phyloP scores from a whole-genome alignment of 1,140 invertebrate species.

The Panulirus ornatus region DNA sequence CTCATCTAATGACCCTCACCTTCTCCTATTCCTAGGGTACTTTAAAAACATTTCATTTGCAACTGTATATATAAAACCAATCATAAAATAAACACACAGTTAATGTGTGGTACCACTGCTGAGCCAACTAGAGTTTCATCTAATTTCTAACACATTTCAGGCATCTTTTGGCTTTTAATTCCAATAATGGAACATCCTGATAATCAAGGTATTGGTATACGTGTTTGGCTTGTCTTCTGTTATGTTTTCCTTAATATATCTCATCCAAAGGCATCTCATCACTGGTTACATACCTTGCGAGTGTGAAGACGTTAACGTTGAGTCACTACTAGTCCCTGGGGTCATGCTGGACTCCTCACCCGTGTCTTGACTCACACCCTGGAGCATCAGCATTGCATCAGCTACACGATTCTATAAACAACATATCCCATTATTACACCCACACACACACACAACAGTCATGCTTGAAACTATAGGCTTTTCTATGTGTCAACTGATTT shows the following conservation, averaged over 20 bases:
- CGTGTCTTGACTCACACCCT: slow-evolving; percentile 34
- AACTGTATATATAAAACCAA: too few species aligned
- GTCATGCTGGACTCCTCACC: slow-evolving; percentile 25
- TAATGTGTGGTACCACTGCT: slow-evolving; percentile 11
- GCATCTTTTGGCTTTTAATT: not conserved
- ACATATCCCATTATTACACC: slow-evolving; percentile 12
- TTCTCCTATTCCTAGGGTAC: too few species aligned
- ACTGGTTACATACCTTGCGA: slow-evolving; percentile 36
- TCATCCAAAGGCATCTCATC: not conserved
- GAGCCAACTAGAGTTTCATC: not conserved
- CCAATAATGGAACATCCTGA: slow-evolving; percentile 1
- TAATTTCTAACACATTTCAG: not conserved
- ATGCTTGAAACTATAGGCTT: not conserved
- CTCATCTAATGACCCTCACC: too few species aligned
- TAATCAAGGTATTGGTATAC: slow-evolving; percentile 20
- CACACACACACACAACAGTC: not conserved
- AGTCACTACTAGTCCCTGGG: not conserved
- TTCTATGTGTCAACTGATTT: not conserved
- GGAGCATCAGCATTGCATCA: slow-evolving; percentile 54
- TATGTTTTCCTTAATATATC: not conserved
- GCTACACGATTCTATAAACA: slow-evolving; percentile 45
- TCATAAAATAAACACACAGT: slow-evolving; percentile 15
- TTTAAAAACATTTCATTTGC: too few species aligned
- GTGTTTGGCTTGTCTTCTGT: not conserved
- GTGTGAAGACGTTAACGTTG: slow-evolving; percentile 21